Conservation (phyloP, 2,113 vertebrate species). For the Laticauda colubrina region DNA sequence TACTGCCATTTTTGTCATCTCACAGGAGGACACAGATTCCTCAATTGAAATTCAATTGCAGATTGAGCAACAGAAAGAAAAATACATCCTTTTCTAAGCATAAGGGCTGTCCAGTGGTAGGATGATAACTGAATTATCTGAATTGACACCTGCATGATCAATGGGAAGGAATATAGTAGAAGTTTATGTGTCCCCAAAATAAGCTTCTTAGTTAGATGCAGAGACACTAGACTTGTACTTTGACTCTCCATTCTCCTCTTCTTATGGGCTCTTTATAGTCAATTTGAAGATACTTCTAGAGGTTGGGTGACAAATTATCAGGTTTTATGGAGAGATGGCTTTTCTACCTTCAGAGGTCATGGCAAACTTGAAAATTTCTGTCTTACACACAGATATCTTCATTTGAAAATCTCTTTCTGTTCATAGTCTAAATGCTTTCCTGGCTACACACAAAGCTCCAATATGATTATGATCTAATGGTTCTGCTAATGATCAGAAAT, state of each 20-base stretch:
- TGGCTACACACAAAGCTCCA: neutral
- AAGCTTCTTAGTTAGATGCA: neutral
- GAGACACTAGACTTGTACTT: neutral
- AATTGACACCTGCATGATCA: neutral
- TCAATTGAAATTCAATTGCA: conserved; percentile 29
- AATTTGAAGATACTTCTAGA: neutral
- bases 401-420: neutral
- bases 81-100: neutral
- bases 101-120: neutral
- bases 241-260: neutral
- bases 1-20: conserved; percentile 6
- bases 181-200: neutral
- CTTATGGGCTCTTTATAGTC: neutral
- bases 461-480: neutral
- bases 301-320: neutral
- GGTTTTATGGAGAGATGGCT: neutral
- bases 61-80: neutral
- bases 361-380: neutral
- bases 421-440: neutral
- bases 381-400: neutral
- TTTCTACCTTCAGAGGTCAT: neutral
- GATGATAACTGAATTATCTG: neutral
- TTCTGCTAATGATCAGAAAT: neutral
- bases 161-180: neutral
- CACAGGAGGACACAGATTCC: neutral